Percentiles rank a stretch among this genome's conserved stretches.
Conservation (phyloP, 92 coral and sea anemone species). For the Porites lobata region DNA sequence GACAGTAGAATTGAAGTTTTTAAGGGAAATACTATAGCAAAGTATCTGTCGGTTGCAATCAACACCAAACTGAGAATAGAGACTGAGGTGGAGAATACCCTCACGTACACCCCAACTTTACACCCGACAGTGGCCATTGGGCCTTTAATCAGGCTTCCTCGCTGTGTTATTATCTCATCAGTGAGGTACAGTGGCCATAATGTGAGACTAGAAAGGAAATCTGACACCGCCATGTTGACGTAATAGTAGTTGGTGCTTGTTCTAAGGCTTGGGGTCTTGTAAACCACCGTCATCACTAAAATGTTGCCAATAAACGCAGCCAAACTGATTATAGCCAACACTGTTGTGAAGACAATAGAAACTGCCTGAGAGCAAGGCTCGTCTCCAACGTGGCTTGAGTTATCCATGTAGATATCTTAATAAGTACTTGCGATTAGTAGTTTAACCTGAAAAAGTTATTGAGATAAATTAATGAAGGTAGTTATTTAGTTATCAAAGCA, state of each 20-base stretch:
- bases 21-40: constrained; percentile 30
- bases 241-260: not conserved
- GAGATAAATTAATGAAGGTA: no score
- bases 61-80: constrained; percentile 34
- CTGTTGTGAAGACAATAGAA: constrained; percentile 13
- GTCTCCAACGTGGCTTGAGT: not conserved
- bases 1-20: not conserved
- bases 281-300: constrained; percentile 12
- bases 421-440: no score
- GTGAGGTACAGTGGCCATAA: not conserved
- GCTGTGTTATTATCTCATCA: constrained; percentile 21
- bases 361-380: not conserved
- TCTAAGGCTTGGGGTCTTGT: constrained; percentile 9
- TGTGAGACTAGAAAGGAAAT: not conserved
- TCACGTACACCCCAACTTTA: constrained; percentile 22
- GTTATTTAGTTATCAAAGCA: no score
- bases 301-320: constrained; percentile 15
- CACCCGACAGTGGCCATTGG: constrained; percentile 33
- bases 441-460: no score
- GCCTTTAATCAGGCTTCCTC: constrained; percentile 27
- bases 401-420: no score
- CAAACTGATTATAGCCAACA: not conserved
- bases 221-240: no score
- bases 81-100: not conserved
- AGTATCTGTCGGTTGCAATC: constrained; percentile 29